Evolutionary conservation across 2,797 vertebrate genomes (phyloP).

Genomic region (Sebastes oblongus): DNA sequence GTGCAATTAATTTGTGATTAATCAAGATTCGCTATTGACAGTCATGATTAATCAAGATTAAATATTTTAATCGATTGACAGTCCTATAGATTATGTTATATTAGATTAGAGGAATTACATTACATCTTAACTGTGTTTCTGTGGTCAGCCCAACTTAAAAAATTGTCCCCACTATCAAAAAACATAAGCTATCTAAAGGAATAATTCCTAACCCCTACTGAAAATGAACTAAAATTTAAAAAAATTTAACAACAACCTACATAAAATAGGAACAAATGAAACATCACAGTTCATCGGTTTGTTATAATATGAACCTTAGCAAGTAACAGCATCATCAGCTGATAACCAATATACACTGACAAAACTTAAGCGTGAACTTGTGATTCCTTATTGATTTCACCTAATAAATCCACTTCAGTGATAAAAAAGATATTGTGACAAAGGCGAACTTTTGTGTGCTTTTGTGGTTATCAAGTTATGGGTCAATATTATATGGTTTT

Average conservation of each 20-base stretch:
- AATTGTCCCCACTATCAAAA: neutral
- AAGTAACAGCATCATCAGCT: neutral
- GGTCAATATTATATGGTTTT: neutral
- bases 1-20: accelerated
- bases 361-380: neutral
- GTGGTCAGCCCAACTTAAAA: neutral
- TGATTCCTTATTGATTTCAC: neutral
- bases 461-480: neutral
- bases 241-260: no score
- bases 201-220: neutral
- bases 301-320: neutral
- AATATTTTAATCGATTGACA: no score
- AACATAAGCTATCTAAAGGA: neutral
- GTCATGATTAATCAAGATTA: no score
- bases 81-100: no score
- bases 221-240: neutral
- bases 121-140: neutral
- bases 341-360: no score
- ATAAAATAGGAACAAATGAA: neutral
- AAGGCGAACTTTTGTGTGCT: neutral
- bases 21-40: no score
- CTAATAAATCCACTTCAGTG: neutral
- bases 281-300: neutral
- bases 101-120: neutral
- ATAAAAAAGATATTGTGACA: neutral